Base-by-base conservation (phyloP, 1,140 invertebrate genomes). In the Temnothorax curvispinosus region DNA sequence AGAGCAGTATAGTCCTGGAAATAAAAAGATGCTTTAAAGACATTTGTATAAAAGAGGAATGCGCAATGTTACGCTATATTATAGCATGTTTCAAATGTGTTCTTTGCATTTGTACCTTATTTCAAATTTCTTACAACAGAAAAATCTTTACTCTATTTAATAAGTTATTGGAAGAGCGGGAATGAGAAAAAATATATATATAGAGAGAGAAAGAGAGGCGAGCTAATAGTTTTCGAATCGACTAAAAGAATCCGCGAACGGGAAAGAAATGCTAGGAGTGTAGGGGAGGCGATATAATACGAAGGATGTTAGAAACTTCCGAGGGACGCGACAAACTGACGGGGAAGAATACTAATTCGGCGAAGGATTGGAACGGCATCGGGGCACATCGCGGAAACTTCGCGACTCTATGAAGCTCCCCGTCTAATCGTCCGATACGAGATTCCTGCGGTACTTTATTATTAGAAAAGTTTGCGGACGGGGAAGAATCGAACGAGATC, bases 381-480 rank as follows among this genome's bases (percentile, higher is more conserved):
- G 38, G 47, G 7, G 18, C 78, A 50, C 44, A 9, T 67, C 74
- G 74, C 58, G 52, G 4, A 32, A 67, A 69, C 76, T 67, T 50
- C 56, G 21, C 27, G 56, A 86, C 71, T 88, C 65, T 27, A 47
- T n/a, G 15, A 74, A 21, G 56, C 8, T 9, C 47, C 27, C n/a
- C 76, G 41, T 64, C 77, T 82, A 82, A 82, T 89, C 78, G 75
- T 72, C 44, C 60, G 72, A 27, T 18, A 44, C 56, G 52, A 41
- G 87, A 18, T 21, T 60, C 11, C 21, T n/a, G 56, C 52, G 62
- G 88, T 47, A 82, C 65, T 38, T 82, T 90, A 82, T 82, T 78
- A 65, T 89, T 82, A 89, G 80, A 89, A 86, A 81, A 89, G 54
- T 86, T 82, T 11, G 6, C 18, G 47, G 1, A 6, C 27, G 21